Evolutionary conservation across 2,888 invertebrate species (phyloP).

Genomic region (Odontocerum albicorne): DNA sequence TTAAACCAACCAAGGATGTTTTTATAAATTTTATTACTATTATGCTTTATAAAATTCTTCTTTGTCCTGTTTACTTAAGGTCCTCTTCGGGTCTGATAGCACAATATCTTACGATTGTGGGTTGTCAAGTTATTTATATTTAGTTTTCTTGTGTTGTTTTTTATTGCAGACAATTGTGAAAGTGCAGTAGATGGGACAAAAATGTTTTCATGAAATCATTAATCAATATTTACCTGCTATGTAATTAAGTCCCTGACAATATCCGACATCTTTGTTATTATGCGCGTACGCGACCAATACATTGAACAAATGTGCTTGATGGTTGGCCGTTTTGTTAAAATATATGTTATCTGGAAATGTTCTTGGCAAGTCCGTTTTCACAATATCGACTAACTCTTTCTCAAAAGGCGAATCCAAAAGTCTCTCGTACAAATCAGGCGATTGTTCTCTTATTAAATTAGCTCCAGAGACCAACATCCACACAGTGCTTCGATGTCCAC

Average conservation of each 20-base stretch:
- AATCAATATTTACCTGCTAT: constrained; percentile 72
- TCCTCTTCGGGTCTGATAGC: too few relatives aligned
- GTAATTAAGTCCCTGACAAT: constrained; percentile 95
- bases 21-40: too few relatives aligned
- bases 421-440: constrained; percentile 67
- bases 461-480: constrained; percentile 90
- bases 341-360: constrained; percentile 96
- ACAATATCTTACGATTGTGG: too few relatives aligned
- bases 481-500: constrained; percentile 66
- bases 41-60: too few relatives aligned
- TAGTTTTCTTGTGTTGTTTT: too few relatives aligned
- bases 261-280: constrained; percentile 84
- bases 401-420: constrained; percentile 71
- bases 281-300: constrained; percentile 87
- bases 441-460: constrained; percentile 64
- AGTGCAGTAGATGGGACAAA: too few relatives aligned
- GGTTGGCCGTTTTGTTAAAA: constrained; percentile 75
- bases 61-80: too few relatives aligned
- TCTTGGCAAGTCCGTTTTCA: constrained; percentile 86
- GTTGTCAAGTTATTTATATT: too few relatives aligned
- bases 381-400: constrained; percentile 74
- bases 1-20: too few relatives aligned
- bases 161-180: too few relatives aligned
- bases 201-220: not conserved
- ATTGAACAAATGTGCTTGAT: constrained; percentile 78